Base-by-base conservation (phyloP, 2,888 invertebrate genomes). In the Eupeodes latifasciatus region DNA sequence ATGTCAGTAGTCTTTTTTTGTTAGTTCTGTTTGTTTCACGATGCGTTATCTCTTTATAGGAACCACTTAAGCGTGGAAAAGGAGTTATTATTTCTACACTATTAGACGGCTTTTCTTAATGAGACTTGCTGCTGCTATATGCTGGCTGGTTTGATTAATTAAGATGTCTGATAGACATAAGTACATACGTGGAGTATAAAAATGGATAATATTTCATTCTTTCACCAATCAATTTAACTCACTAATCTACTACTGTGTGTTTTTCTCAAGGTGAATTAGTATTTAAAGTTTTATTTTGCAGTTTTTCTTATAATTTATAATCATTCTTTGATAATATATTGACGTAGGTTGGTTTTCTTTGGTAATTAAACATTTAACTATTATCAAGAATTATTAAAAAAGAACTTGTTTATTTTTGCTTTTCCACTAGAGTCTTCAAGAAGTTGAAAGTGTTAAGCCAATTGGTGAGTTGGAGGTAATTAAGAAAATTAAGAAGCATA, bases 151-250 rank as follows among this genome's bases (percentile, higher is more conserved):
- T 80, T 61, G 79, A 16, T 66, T 83, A 71, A 87, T 83, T 80
- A 87, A 83, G 76, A 86, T 74, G 74, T 74, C 62, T 77, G 55
- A 40, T 76, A 47, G 69, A 75, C 62, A 62, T 74, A 27, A 27
- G 27, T 27, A 27, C 27, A 27, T 27, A 27, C 27, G 27, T 3
- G 27, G 27, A 27, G 27, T 27, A 27, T 27, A 27, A 27, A 27
- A 27, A 27, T n/a, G 59, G 57, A 71, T 76, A 69, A 62, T 27
- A 44, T 66, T 72, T 36, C 49, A 57, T 40, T 36, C 59, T 44
- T 64, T 59, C 53, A 49, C 6, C 47, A 55, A 66, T 62, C 53
- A 76, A 66, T 87, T 69, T 82, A 71, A 19, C 36, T 69, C 44
- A n/a, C 57, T 67, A 59, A 55, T 78, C 51, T 64, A 19, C 19